Base-by-base conservation (phyloP, 2,113 vertebrate species). In the Rhea pennata region DNA sequence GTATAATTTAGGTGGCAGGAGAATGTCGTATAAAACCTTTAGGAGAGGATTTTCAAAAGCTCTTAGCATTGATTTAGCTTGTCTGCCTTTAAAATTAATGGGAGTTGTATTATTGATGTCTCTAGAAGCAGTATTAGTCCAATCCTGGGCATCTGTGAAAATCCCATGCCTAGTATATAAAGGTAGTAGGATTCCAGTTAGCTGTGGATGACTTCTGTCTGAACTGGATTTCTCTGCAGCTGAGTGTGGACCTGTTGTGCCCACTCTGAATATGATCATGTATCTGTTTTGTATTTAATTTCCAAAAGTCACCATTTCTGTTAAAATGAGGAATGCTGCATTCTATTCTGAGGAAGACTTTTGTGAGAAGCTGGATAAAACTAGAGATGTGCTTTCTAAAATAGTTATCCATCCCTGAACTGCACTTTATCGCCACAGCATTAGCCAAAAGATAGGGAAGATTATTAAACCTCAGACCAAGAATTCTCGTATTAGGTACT, bases 1-100 rank as follows among this genome's bases (percentile, higher is more conserved):
- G 64, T 86, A 48, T 77, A 91, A 90, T 92, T 87, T 79, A 94
- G 78, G 71, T 66, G 67, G 87, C 50, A 87, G 74, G 19, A 91
- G 24, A 94, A 71, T 2, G 31, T 77, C 9, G 0, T 74, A 73
- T 85, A 95, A 95, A 92, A 92, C n/a, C 54, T 95, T 85, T 80
- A 87, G 61, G 56, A 88, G 78, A 89, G 83, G 84, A 93, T 94
- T 96, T 96, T 94, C 71, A 69, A 92, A 95, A 90, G 87, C 87
- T 93, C 51, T 88, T 92, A 86, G 39, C 69, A 90, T 92, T 95
- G 87, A 83, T 94, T 88, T 93, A 91, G 11, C 72, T 88, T 83
- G 75, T 92, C 78, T 85, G 46, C 59, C 46, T 56, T 87, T 80
- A 82, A 94, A 93, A 91, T 92, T 84, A 90, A 80, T 79, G 59